These are phyloP conservation scores for Notoglanidium macrostoma DNA, from an alignment of 2,797 vertebrate species.

Conservation along the genomic window DNA sequence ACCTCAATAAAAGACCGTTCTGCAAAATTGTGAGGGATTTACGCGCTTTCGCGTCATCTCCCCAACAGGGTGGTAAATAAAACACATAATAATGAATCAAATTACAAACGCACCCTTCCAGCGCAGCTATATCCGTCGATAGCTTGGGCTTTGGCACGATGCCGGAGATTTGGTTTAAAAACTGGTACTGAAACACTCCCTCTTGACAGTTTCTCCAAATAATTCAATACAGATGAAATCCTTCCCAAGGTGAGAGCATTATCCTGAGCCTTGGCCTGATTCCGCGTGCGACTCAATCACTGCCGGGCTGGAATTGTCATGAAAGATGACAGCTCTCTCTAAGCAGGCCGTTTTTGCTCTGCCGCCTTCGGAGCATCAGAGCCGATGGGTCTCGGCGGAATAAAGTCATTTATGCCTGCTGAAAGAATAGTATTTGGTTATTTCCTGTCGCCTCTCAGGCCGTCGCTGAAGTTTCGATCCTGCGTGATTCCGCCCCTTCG, in stretches of 20 bases:
- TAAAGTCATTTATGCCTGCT: conserved; percentile 51
- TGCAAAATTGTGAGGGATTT: conserved; percentile 5
- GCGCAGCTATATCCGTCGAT: neutral
- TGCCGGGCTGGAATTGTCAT: conserved; percentile 51
- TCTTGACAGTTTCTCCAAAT: conserved; percentile 31
- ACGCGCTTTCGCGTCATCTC: neutral
- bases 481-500: neutral
- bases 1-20: conserved; percentile 11
- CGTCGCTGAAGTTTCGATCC: neutral
- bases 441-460: conserved; percentile 30
- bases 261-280: conserved; percentile 53
- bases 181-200: conserved; percentile 2
- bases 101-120: neutral
- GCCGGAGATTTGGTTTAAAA: conserved; percentile 38
- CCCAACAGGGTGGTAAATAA: neutral
- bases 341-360: conserved; percentile 48
- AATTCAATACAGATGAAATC: conserved; percentile 56
- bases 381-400: conserved; percentile 37
- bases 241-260: conserved; percentile 51
- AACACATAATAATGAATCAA: neutral
- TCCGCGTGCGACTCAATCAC: conserved; percentile 57
- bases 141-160: neutral
- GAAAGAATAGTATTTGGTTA: conserved; percentile 45
- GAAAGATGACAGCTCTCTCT: conserved; percentile 54
- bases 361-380: conserved; percentile 42